Base-by-base conservation (phyloP, 2,113 vertebrate genomes). In the Psittacula cyanocephala region DNA sequence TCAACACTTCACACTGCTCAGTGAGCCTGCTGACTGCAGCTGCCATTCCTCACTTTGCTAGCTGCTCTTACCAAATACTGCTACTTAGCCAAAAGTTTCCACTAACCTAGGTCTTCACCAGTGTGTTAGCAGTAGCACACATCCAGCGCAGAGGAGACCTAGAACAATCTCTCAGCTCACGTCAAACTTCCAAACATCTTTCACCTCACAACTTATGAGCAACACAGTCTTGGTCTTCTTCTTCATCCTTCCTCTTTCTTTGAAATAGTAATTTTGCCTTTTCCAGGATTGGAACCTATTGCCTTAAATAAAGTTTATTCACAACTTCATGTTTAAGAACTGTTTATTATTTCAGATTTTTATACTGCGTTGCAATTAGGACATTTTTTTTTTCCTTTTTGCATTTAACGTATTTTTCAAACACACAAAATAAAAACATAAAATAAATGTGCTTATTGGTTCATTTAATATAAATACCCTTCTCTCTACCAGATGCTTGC, bases 1-100 rank as follows among this genome's bases (percentile, higher is more conserved):
- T 29, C 41, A 16, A 57, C 1, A 0, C 2, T 63, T 71, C 14
- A 4, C 31, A 7, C 4, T 16, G 9, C n/a, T 23, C 39, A 28
- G 29, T 59, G 16, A 28, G 27, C 29, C 27, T 33, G 12, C 13
- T 39, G 25, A n/a, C 28, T 47, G 17, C 2, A 2, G 17, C 29
- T 8, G 6, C 22, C n/a, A 33, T 60, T 28, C 31, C 29, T 63
- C 11, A 29, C 13, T 65, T 80, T 70, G 27, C 8, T 37, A 43
- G 17, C 13, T 91, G 16, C 27, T 31, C 18, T 74, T 68, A 69
- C 3, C 14, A 70, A 63, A 9, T 2, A 15, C 19, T 50, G 11
- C 3, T 52, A 41, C 9, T 70, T 71, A 59, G 18, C 25, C 47
- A 68, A 24, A 75, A 39, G 2, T 46, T 83, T 60, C 64, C 33